Evolutionary conservation across 2,797 vertebrate species (phyloP).

Genomic region (Rallus crepitans): DNA sequence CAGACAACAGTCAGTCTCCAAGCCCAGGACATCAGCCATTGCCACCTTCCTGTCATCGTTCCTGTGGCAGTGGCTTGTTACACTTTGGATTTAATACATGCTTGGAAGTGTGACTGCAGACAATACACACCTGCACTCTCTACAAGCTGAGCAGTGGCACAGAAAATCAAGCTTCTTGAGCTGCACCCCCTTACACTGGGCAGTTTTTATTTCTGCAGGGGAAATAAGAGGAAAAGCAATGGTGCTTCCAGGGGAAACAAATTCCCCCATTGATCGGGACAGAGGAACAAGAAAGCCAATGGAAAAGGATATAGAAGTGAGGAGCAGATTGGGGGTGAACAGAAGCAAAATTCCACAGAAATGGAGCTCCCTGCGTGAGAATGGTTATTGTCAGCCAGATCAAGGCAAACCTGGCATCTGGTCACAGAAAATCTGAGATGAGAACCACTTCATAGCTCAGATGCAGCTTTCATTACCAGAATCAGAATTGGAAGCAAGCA

Average conservation of each 20-base stretch:
- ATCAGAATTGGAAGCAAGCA: not conserved
- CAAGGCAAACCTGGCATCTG: not conserved
- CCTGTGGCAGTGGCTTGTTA: not conserved
- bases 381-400: not conserved
- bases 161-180: not conserved
- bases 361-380: not conserved
- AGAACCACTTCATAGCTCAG: not conserved
- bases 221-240: not conserved
- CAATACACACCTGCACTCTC: not conserved
- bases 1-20: not conserved
- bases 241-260: not conserved
- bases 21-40: not conserved
- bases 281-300: not conserved
- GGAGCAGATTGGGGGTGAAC: not conserved
- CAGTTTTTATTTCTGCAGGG: not conserved
- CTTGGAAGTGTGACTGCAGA: not conserved
- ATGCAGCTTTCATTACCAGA: not conserved
- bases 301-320: not conserved
- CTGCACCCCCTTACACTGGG: rapidly evolving
- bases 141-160: not conserved
- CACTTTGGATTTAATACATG: not conserved
- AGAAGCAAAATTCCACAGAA: not conserved
- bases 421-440: not conserved
- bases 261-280: not conserved
- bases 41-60: not conserved